Evolutionary conservation across 1,140 invertebrate genomes (phyloP), one percentile per base, ranked within the genome.

Genomic region (Ylistrum balloti): DNA sequence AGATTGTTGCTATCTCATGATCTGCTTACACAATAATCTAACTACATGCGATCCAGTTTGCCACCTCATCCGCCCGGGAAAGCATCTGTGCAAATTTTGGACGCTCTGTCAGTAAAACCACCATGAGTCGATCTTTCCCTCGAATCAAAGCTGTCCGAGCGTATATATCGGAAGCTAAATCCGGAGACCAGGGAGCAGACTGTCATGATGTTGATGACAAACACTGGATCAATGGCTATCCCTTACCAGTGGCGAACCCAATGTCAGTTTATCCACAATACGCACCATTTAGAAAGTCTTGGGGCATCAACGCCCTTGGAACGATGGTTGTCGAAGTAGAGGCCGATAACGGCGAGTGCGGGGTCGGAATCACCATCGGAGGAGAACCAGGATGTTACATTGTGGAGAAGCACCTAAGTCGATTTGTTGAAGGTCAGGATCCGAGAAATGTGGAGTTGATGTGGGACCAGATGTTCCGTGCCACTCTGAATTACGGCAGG

Each of bases 381-480:
- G 95, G 95, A 20, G 94, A 94, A 89, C 94, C 95, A 1, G 95
- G 93, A 11, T 95, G 95, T 87, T 95, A 91, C 87, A 94, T 95
- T 38, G 94, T 95, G 33, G 95, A 95, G 86, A 94, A 94, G 34
- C 95, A 95, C 88, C 88, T 95, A 5, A 95, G 95, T 87, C 90
- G 95, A 13, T 95, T 95, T 86, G 92, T 95, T 11, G 95, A 95
- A 90, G 95, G 95, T 15, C 94, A 95, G 86, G 95, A 95, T 91
- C 95, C 95, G 5, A 91, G 94, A 3, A 92, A 95, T 91, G 93
- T 95, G 38, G 95, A 95, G 89, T 90, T 94, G 28, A 95, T 95
- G 45, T 95, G 95, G 94, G 95, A 95, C 89, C 93, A 95, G 87
- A 95, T 95, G 95, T 95, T 95, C 90, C 88, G 94, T 22, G 91